Conservation (phyloP, 2,113 vertebrate genomes). For the Neodon shergylaensis region DNA sequence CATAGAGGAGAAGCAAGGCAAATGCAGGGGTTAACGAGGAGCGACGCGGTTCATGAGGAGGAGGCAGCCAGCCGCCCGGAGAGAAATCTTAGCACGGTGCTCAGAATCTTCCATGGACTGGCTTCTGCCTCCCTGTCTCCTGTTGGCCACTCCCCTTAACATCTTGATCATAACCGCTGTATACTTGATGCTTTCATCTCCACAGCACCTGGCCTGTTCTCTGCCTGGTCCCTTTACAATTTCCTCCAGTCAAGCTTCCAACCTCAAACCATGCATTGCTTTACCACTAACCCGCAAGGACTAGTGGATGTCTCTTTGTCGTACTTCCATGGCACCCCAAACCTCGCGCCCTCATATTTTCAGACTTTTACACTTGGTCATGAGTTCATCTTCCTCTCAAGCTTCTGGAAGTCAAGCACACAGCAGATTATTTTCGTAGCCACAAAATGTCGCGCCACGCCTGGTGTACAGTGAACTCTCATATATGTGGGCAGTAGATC, state of each 20-base stretch:
- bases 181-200: neutral
- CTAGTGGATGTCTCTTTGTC: neutral
- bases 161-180: neutral
- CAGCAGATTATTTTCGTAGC: constrained; percentile 8
- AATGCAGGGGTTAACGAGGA: neutral
- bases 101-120: neutral
- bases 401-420: constrained; percentile 1
- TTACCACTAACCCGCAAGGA: neutral
- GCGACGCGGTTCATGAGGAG: neutral
- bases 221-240: neutral
- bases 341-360: neutral
- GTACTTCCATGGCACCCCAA: neutral
- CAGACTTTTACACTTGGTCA: neutral
- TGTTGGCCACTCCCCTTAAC: neutral
- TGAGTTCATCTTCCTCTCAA: neutral
- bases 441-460: neutral
- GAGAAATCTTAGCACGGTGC: neutral
- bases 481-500: constrained; percentile 23
- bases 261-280: neutral
- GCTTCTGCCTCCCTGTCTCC: neutral
- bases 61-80: neutral
- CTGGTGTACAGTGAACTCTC: neutral
- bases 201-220: neutral
- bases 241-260: neutral
- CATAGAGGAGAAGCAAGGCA: neutral